Base-by-base conservation (phyloP, 1,140 invertebrate genomes). In the Mycetomoellerius zeteki region DNA sequence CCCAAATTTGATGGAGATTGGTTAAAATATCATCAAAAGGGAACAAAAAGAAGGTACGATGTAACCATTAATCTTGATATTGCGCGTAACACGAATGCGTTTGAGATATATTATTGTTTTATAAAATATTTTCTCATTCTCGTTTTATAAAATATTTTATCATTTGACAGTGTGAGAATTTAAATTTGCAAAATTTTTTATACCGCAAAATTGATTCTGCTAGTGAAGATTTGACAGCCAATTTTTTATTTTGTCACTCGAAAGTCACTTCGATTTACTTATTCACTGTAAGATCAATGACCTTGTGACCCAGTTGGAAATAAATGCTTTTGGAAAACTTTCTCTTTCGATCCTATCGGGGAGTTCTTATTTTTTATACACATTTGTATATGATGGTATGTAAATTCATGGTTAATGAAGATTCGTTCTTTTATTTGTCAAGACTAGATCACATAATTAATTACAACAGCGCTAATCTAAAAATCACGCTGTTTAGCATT, bases 291-390 rank as follows among this genome's bases (percentile, higher is more conserved):
- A 3, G 21, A n/a, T 60, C 67, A 58, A 27, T 56, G 78, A 47
- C 24, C 19, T 65, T 50, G 14, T 60, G 56, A 30, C 80, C 80
- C 14, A 75, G 21, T 73, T 84, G 4, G 54, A 30, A 62, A 60
- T 21, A 24, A 0, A 82, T 60, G 7, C 54, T 73, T 84, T 84
- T 75, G 30, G 54, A 75, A 24, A 33, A 52, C 80, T 84, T 84
- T 84, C 80, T 84, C 80, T 75, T 62, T 84, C 80, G 37, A 50
- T 62, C 30, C 24, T n/a, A 19, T 58, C 6, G 2, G 6, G 52
- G 16, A 50, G 7, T 16, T 50, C n/a, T 50, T 30, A 43, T 30
- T 62, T 64, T 69, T 47, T 1, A 14, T 16, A 50, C 7, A 65
- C 58, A 3, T 50, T 50, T 24, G 24, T 10, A 21, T n/a, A 47